Conservation (phyloP, 2,888 invertebrate species). For the Protonemura montana region DNA sequence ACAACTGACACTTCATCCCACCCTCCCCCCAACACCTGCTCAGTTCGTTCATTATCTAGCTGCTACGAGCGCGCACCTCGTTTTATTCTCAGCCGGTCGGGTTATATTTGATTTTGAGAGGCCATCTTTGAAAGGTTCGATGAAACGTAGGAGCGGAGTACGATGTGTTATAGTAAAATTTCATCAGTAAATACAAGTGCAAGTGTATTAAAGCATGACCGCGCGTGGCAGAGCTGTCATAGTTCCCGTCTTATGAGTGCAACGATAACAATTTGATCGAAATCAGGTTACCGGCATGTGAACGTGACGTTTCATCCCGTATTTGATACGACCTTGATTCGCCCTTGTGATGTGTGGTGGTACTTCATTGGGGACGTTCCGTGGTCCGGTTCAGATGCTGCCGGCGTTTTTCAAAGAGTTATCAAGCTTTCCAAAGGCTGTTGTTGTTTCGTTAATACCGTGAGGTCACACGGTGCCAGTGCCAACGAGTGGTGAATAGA, state of each 20-base stretch:
- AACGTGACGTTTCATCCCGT: not conserved
- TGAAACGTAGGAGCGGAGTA: not conserved
- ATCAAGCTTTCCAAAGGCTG: not conserved
- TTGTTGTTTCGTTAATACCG: not conserved
- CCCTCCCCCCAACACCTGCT: not conserved
- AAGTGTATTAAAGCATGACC: not conserved
- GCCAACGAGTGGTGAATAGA: not conserved
- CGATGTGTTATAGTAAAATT: not conserved
- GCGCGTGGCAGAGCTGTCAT: not conserved
- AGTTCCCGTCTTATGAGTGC: not conserved
- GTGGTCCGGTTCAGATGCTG: not conserved
- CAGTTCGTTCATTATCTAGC: not conserved
- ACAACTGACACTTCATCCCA: not conserved
- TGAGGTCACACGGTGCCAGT: not conserved
- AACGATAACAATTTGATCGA: not conserved
- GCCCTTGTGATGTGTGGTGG: constrained; percentile 54
- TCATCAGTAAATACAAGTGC: not conserved
- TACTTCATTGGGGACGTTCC: constrained; percentile 42
- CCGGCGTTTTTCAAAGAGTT: not conserved
- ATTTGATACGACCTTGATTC: constrained; percentile 57
- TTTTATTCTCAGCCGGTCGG: not conserved
- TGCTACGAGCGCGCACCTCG: not conserved
- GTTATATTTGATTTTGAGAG: not conserved
- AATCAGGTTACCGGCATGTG: not conserved
- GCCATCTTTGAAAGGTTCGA: not conserved